Evolutionary conservation across 2,113 vertebrate species (phyloP).

Genomic region (Meriones unguiculatus): DNA sequence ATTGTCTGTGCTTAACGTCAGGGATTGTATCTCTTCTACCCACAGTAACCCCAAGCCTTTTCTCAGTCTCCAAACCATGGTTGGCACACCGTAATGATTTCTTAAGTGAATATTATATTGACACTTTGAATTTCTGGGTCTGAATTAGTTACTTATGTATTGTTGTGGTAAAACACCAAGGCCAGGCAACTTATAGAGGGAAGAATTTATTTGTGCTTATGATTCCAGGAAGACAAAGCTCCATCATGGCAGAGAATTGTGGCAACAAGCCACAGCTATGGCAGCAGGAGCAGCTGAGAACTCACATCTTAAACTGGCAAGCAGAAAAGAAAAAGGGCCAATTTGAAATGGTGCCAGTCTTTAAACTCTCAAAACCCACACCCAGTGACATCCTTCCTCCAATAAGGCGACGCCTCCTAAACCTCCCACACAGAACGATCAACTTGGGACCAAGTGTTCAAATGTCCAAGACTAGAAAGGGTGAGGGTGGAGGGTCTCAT

Average conservation of each 20-base stretch:
- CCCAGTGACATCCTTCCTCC: not conserved
- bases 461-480: not conserved
- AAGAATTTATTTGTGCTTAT: not conserved
- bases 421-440: not conserved
- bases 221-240: not conserved
- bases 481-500: not conserved
- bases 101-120: not conserved
- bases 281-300: not conserved
- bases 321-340: not conserved
- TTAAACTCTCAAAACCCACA: not conserved
- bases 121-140: not conserved
- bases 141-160: not conserved
- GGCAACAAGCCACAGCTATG: not conserved
- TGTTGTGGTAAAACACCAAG: not conserved
- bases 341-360: not conserved
- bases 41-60: not conserved
- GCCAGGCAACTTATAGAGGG: not conserved
- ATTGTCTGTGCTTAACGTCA: not conserved
- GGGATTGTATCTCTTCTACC: not conserved
- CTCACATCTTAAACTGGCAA: not conserved
- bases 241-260: not conserved
- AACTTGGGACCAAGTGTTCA: not conserved
- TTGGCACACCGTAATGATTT: not conserved
- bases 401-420: not conserved
- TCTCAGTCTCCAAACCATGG: not conserved